Conservation (phyloP, 2,113 vertebrate genomes). For the Actenoides lindsayi region DNA sequence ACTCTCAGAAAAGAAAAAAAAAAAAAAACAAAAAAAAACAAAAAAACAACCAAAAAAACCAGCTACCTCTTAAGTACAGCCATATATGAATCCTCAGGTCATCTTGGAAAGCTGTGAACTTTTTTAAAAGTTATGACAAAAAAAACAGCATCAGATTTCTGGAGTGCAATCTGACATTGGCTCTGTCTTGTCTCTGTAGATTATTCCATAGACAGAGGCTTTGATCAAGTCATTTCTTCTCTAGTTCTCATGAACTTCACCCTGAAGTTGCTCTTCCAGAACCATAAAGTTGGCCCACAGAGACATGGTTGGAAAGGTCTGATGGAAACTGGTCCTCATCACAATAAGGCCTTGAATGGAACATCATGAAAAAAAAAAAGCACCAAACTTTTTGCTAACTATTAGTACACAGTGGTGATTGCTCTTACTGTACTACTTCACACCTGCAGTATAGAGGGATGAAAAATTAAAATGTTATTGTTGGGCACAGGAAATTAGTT, state of each 20-base stretch:
- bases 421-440: not conserved
- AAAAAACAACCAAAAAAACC: not conserved
- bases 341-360: not conserved
- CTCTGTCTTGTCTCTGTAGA: not conserved
- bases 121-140: not conserved
- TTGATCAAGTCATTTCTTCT: not conserved
- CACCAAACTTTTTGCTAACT: not conserved
- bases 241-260: slow-evolving; percentile 10
- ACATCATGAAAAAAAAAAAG: not conserved
- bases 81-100: not conserved
- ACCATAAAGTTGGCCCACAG: not conserved
- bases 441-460: not conserved
- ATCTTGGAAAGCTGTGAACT: not conserved
- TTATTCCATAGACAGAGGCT: not conserved
- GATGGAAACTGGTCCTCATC: not conserved
- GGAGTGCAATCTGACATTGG: not conserved
- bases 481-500: not conserved
- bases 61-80: not conserved
- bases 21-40: not conserved
- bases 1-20: not conserved
- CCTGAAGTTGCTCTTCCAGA: not conserved
- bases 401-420: not conserved
- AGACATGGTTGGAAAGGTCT: not conserved
- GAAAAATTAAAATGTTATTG: not conserved
- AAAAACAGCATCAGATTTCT: not conserved